Percentiles rank a stretch among this genome's conserved stretches.
These are phyloP conservation scores for Aphaenogaster rudis DNA, from an alignment of 1,140 invertebrate genomes.

Conservation along the genomic window DNA sequence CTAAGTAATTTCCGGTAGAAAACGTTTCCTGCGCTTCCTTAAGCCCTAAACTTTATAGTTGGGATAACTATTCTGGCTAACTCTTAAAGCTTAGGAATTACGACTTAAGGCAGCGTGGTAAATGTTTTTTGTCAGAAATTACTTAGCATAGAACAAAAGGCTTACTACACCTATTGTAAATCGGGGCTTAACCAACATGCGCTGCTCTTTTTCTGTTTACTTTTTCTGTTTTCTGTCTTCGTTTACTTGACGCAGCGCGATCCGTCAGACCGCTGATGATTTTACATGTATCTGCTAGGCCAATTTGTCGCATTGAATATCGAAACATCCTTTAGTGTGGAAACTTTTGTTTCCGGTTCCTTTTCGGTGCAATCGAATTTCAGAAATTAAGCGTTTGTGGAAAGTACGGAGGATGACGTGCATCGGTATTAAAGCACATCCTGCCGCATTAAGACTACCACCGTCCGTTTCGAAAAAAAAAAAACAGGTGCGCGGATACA, in stretches of 20 bases:
- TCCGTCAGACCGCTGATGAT: not conserved
- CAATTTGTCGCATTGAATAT: not conserved
- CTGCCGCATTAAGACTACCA: conserved; percentile 21
- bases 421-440: conserved; percentile 27
- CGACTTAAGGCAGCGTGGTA: no score
- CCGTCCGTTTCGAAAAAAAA: conserved; percentile 1
- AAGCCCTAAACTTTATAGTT: no score
- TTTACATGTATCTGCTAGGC: not conserved
- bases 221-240: not conserved
- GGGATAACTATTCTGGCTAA: no score
- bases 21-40: no score
- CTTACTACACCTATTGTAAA: not conserved
- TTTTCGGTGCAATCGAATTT: not conserved
- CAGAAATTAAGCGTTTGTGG: conserved; percentile 1
- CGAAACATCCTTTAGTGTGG: no score
- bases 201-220: not conserved
- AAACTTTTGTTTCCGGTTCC: conserved; percentile 12
- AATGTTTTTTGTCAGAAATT: no score
- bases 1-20: no score
- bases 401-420: not conserved
- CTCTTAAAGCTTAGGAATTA: no score
- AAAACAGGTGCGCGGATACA: conserved; percentile 47
- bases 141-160: no score
- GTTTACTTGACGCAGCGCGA: not conserved
- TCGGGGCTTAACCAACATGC: not conserved